phyloP scores from a whole-genome alignment of 2,888 invertebrate species.

The Troglohyphantes excavatus region DNA sequence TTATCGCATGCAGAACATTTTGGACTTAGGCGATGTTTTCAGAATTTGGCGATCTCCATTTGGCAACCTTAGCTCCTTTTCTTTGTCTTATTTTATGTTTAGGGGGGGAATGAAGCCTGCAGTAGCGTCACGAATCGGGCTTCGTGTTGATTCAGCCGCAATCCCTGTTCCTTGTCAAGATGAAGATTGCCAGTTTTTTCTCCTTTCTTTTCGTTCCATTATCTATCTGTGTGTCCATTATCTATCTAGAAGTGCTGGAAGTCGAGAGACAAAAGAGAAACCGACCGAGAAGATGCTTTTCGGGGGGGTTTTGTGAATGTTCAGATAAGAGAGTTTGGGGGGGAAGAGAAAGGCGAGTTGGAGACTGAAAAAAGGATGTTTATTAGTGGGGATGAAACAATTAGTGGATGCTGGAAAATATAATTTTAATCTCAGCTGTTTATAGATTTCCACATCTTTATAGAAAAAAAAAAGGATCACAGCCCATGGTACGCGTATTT shows the following conservation, averaged over 20 bases:
- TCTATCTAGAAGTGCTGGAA: not conserved
- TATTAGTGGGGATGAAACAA: too few species aligned
- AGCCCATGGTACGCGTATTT: too few species aligned
- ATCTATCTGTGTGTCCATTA: not conserved
- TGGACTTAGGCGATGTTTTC: too few species aligned
- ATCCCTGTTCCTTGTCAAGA: conserved; percentile 73
- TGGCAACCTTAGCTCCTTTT: not conserved
- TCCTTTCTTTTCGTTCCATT: not conserved
- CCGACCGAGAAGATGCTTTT: not conserved
- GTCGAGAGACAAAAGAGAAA: not conserved
- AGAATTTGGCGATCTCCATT: not conserved
- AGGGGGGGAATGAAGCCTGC: conserved; percentile 7
- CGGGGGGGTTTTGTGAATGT: too few species aligned
- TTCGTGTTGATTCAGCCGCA: conserved; percentile 70
- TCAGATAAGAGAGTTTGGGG: not conserved
- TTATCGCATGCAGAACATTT: not conserved
- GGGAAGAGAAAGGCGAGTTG: too few species aligned
- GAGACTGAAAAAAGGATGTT: too few species aligned
- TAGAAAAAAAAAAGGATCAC: too few species aligned
- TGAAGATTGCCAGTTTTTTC: conserved; percentile 44
- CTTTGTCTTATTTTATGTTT: conserved; percentile 43
- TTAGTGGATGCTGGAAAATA: too few species aligned
- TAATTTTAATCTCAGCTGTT: too few species aligned
- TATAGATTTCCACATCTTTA: too few species aligned
- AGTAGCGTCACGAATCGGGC: conserved; percentile 34